phyloP scores from a whole-genome alignment of 2,888 invertebrate genomes.

The Pandemis corylana region DNA sequence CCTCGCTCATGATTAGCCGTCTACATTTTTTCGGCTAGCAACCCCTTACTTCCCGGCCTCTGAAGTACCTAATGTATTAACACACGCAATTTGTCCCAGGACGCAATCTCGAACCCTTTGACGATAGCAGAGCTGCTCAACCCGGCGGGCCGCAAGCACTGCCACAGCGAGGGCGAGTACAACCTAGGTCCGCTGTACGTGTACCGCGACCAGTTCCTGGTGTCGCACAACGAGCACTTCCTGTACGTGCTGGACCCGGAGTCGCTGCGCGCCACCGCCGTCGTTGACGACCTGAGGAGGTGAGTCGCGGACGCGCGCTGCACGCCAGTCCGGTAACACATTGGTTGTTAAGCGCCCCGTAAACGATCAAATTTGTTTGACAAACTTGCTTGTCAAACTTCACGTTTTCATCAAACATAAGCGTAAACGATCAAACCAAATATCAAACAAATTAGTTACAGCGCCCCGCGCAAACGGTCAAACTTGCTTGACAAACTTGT shows the following conservation, averaged over 20 bases:
- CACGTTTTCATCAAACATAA: no score
- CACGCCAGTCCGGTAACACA: background rate
- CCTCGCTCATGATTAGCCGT: no score
- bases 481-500: no score
- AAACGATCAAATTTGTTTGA: no score
- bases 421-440: no score
- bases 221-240: slow-evolving; percentile 89
- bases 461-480: no score
- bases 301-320: slow-evolving; percentile 55
- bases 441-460: no score
- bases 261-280: slow-evolving; percentile 87
- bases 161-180: slow-evolving; percentile 64
- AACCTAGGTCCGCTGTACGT: slow-evolving; percentile 81
- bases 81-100: slow-evolving; percentile 54
- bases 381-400: no score
- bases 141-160: slow-evolving; percentile 76
- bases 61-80: background rate
- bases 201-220: slow-evolving; percentile 89
- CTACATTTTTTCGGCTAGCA: no score
- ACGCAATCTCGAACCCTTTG: slow-evolving; percentile 80
- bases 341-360: no score
- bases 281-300: slow-evolving; percentile 86
- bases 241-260: slow-evolving; percentile 91
- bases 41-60: no score
- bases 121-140: slow-evolving; percentile 90